Percentiles rank a stretch among this genome's conserved stretches.
Conservation (phyloP, 2,888 invertebrate genomes). For the Hesperia comma region DNA sequence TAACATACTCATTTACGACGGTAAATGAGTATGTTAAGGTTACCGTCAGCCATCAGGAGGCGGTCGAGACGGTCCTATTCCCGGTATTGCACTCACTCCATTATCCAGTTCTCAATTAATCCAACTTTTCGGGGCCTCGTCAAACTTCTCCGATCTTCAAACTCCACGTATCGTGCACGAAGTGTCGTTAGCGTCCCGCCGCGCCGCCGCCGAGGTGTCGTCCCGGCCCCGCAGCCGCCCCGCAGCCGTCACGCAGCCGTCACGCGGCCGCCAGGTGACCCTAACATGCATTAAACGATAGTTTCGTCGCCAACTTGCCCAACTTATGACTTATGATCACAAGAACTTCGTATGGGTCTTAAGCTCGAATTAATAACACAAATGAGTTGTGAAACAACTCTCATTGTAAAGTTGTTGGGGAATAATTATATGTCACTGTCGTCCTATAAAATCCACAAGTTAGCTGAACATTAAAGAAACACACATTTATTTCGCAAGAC, state of each 20-base stretch:
- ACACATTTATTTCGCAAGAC: no score
- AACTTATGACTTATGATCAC: slow-evolving; percentile 9
- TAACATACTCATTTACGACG: no score
- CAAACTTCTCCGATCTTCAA: no score
- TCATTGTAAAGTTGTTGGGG: not conserved
- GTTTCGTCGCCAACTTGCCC: slow-evolving; percentile 16
- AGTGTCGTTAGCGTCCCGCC: slow-evolving; percentile 6
- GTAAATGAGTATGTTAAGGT: no score
- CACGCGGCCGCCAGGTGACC: slow-evolving; percentile 10
- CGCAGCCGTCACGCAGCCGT: not conserved
- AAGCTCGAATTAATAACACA: slow-evolving; percentile 1
- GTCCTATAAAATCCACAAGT: no score
- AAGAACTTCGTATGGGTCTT: slow-evolving; percentile 13
- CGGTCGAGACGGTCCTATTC: no score
- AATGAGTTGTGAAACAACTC: not conserved
- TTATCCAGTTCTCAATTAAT: not conserved
- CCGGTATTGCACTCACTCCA: not conserved
- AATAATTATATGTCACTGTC: not conserved
- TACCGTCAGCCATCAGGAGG: no score
- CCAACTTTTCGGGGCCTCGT: not conserved
- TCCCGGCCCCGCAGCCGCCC: not conserved
- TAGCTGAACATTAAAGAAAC: no score
- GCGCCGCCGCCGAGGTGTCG: not conserved
- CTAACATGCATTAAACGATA: slow-evolving; percentile 25
- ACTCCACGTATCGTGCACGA: not conserved